phyloP scores from a whole-genome alignment of 2,797 vertebrate genomes.

The Lepus townsendii region DNA sequence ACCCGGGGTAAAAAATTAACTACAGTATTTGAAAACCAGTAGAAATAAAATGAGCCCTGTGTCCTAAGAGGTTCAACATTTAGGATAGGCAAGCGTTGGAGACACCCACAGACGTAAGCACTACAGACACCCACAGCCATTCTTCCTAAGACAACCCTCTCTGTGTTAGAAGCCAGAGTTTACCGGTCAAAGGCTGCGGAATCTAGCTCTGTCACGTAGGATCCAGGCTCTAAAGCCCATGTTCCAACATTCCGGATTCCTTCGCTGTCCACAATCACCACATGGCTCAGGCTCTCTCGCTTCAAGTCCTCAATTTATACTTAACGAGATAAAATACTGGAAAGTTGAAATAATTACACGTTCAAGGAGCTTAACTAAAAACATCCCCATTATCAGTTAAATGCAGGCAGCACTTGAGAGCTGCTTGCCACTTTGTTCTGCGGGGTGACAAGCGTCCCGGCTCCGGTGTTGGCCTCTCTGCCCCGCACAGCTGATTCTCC shows the following conservation, averaged over 20 bases:
- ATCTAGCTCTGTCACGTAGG: neutral
- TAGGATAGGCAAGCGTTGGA: conserved; percentile 26
- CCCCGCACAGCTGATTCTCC: neutral
- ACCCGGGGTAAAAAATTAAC: conserved; percentile 37
- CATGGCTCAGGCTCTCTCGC: neutral
- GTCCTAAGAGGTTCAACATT: conserved; percentile 56
- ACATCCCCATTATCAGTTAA: neutral
- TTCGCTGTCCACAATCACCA: neutral
- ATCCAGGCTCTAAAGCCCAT: neutral
- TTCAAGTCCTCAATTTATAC: conserved; percentile 47
- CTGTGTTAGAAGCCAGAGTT: conserved; percentile 14
- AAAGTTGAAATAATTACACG: conserved; percentile 56
- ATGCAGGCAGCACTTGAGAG: neutral
- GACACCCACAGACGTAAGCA: neutral
- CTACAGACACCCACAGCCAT: neutral
- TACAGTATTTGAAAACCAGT: neutral
- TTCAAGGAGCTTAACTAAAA: conserved; percentile 33
- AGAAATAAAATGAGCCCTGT: conserved; percentile 62
- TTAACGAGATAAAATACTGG: neutral
- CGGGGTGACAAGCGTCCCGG: neutral
- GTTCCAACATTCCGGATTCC: neutral
- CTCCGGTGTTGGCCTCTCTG: neutral
- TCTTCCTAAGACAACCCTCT: neutral
- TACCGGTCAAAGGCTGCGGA: neutral
- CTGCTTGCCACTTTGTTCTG: neutral